Base-by-base conservation (phyloP, 2,888 invertebrate species). In the Erebia palarica region DNA sequence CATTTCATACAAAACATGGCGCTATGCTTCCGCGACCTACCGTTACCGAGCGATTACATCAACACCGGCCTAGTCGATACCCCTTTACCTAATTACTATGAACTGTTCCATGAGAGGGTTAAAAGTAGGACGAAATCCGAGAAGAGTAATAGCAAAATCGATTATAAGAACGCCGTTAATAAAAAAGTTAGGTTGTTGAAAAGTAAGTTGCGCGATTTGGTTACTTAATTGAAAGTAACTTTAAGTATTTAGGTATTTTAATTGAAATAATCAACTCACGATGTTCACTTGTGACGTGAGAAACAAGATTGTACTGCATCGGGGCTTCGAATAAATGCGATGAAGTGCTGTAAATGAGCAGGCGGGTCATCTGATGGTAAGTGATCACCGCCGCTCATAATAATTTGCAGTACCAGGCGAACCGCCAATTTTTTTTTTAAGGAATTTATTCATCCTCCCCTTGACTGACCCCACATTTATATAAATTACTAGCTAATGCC, bases 1-100 rank as follows among this genome's bases (percentile, higher is more conserved):
- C 94, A 96, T 65, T 97, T 96, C 85, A 93, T 96, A 68, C 94
- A 95, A 77, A 93, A 94, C 81, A 91, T 92, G 91, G 85, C 88
- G 0, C 77, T 78, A 0, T 72, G 81, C 18, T 81, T 80, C 73
- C 75, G 78, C 27, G 77, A 77, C 49, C 75, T 76, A 3, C 78
- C 78, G 14, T 68, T 74, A 10, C 68, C 70, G 36, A 36, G 76
- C 72, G 57, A 77, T 59, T 71, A 73, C 60, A 71, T 73, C 53
- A 72, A 78, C 44, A 66, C 77, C 0, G 76, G 77, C 0, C 21
- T 92, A 0, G 86, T 91, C 0, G 93, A 92, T 77, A 87, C 92
- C 0, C 94, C 93, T 0, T 76, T 91, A 0, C 93, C 93, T 0
- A 85, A 91, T 49, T 94, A 85, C 82, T 94, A 94, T 73, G 88